These are phyloP conservation scores for Heterodera filipjevi DNA, from an alignment of 2,888 invertebrate genomes.

Conservation along the genomic window DNA sequence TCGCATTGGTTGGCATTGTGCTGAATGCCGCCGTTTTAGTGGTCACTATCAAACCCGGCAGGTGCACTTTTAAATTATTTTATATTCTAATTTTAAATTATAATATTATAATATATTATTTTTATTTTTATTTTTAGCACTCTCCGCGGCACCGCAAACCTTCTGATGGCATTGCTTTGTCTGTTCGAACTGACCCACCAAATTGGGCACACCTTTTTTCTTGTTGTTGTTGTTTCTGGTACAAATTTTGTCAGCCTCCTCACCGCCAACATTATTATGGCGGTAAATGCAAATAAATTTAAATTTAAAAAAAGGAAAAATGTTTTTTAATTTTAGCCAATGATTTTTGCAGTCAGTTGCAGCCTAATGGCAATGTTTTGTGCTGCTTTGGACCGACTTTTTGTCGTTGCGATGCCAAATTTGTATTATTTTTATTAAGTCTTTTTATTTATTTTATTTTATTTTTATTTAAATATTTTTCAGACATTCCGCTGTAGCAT, in stretches of 20 bases:
- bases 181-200: not conserved
- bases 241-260: not conserved
- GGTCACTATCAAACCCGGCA: conserved; percentile 3
- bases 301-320: not conserved
- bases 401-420: conserved; percentile 11
- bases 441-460: not conserved
- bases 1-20: conserved; percentile 2
- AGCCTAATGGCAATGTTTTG: conserved; percentile 4
- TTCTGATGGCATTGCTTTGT: conserved; percentile 2
- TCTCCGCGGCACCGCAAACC: not conserved
- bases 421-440: not conserved
- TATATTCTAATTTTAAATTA: not conserved
- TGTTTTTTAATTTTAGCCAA: conserved; percentile 12
- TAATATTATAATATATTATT: too few species aligned
- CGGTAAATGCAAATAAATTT: not conserved
- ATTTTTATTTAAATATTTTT: not conserved
- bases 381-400: conserved; percentile 19
- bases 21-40: conserved; percentile 5
- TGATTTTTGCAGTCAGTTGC: conserved; percentile 1
- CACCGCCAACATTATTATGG: not conserved
- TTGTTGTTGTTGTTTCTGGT: not conserved
- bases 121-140: not conserved
- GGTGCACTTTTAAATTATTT: not conserved
- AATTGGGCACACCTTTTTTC: not conserved
- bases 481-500: not conserved